Percentiles rank a stretch among this genome's conserved stretches.
Evolutionary conservation across 2,113 vertebrate genomes (phyloP).

Genomic region (Neotoma lepida): DNA sequence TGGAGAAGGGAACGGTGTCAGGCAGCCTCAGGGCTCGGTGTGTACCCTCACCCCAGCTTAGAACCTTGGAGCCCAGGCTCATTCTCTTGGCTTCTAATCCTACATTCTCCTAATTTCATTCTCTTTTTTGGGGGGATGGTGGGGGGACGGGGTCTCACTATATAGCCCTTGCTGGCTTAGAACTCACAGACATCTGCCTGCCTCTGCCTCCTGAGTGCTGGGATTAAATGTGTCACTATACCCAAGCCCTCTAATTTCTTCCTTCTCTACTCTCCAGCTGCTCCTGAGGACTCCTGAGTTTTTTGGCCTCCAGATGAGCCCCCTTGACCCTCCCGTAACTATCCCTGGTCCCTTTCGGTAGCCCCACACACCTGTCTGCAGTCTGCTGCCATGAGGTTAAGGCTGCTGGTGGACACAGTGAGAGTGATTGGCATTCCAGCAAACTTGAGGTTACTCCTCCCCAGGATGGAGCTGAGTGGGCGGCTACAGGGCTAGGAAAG

Average conservation of each 20-base stretch:
- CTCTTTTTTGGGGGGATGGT: background rate
- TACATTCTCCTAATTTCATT: background rate
- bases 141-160: background rate
- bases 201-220: background rate
- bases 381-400: slow-evolving; percentile 98
- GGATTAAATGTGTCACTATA: background rate
- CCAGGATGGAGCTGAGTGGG: slow-evolving; percentile 94
- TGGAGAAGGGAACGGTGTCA: slow-evolving; percentile 40
- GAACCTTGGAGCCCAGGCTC: too few relatives aligned
- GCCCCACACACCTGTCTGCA: slow-evolving; percentile 94
- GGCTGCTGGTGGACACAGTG: slow-evolving; percentile 98
- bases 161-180: background rate
- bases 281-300: background rate
- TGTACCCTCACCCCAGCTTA: background rate
- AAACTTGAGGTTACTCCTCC: slow-evolving; percentile 98
- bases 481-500: slow-evolving; percentile 90
- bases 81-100: background rate
- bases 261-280: background rate
- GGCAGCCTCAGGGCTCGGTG: background rate
- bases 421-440: slow-evolving; percentile 98
- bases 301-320: background rate
- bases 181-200: background rate
- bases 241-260: background rate
- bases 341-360: background rate
- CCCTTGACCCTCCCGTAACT: rapidly evolving